Evolutionary conservation across 64 coral and sea anemone species (phyloP), one percentile per base, ranked within the genome.

Genomic region (Pocillopora damicornis): DNA sequence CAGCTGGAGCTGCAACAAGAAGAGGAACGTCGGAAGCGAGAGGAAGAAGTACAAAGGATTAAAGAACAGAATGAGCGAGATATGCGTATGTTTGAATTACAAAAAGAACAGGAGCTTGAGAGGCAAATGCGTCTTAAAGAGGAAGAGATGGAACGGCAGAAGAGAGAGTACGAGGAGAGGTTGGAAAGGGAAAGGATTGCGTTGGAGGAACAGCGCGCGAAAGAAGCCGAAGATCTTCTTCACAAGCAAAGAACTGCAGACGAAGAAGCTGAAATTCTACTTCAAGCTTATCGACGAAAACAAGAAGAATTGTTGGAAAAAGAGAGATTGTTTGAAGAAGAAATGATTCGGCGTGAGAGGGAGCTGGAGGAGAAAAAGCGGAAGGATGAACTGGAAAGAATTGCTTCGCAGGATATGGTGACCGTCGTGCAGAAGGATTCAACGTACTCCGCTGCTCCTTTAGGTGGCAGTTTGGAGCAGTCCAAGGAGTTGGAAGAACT

Each of bases 271-370:
- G 90, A 99, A 16, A 51, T 89, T 23, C 66, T 99, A 42, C 35
- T 99, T 36, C 90, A 99, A 74, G 97, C 94, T 57, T 99, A 99
- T 82, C 90, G 91, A 15, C 89, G 56, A 18, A 95, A 92, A 35
- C 97, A 99, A 42, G 97, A 99, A 35, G 79, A 88, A 81, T 58
- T 99, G 63, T 65, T 99, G 11, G 97, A 99, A 34, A 91, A 99
- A 75, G 97, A 99, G 38, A 77, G 88, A 5, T 90, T 65, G 60
- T 93, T 99, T 83, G 97, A 95, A 72, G 97, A 99, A 76, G 93
- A 99, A 37, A 88, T 99, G 93, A 93, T 90, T 2, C 76, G 76
- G 35, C 82, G 93, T 3, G 97, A 99, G 68, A 74, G 85, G 36
- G 92, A 98, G 18, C 75, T 98, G 14, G 89, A 94, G 51, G 86